Evolutionary conservation across 2,113 vertebrate genomes (phyloP).

Genomic region (Lophura nycthemera): DNA sequence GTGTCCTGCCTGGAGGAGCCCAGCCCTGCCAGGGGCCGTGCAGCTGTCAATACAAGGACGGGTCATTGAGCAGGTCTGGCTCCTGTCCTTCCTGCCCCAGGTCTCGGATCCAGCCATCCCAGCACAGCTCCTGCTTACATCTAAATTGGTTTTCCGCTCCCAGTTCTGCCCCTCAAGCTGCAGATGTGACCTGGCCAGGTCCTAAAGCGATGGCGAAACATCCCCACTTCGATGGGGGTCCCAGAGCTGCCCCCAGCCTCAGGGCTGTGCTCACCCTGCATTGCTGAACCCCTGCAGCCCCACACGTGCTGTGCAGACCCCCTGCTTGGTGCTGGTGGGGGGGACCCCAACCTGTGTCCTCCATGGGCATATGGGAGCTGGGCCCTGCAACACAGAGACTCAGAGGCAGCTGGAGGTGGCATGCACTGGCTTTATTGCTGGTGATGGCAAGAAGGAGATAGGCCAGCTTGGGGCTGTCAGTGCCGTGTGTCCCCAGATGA

Average conservation of each 20-base stretch:
- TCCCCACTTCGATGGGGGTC: neutral
- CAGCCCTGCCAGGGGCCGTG: neutral
- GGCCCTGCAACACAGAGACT: rapidly evolving
- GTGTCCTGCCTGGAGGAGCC: neutral
- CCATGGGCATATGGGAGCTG: neutral
- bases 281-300: neutral
- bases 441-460: neutral
- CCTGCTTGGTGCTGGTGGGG: neutral
- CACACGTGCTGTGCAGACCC: neutral
- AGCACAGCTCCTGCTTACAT: neutral
- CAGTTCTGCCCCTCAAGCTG: neutral
- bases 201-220: neutral
- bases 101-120: neutral
- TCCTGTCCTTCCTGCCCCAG: slow-evolving; percentile 38
- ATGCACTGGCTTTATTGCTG: neutral
- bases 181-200: rapidly evolving
- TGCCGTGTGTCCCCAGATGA: rapidly evolving
- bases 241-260: neutral
- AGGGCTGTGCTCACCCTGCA: rapidly evolving
- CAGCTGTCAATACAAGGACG: slow-evolving; percentile 31
- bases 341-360: neutral
- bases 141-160: neutral
- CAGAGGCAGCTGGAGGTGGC: neutral
- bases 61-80: slow-evolving; percentile 35
- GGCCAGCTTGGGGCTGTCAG: neutral